A percentile compares a stretch with the other conserved stretches of the same genome.
These are phyloP conservation scores for Azemiops feae DNA, from an alignment of 2,113 vertebrate species.

Conservation along the genomic window DNA sequence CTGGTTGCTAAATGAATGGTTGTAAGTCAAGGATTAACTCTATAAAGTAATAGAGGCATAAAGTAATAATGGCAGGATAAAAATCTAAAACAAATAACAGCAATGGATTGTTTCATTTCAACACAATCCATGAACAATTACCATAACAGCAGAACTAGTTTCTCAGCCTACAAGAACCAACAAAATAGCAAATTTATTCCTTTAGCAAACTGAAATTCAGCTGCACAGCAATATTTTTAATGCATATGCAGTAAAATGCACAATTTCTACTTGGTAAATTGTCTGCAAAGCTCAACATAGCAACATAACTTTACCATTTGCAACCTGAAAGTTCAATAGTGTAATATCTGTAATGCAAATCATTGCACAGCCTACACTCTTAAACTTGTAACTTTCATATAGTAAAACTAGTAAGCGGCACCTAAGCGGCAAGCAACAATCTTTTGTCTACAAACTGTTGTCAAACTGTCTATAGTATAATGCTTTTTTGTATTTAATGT, in stretches of 20 bases:
- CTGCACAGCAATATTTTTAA: neutral
- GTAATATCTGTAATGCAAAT: neutral
- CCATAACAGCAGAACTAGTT: neutral
- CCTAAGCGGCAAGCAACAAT: neutral
- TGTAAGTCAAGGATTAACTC: no score
- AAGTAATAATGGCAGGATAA: neutral
- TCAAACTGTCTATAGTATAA: neutral
- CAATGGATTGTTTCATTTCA: neutral
- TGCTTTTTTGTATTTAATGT: neutral
- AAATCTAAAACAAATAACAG: neutral
- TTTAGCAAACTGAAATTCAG: neutral
- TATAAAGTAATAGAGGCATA: neutral
- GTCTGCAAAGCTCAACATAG: neutral
- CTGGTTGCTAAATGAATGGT: no score
- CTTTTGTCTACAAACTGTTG: neutral
- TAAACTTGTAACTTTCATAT: neutral
- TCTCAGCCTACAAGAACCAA: neutral
- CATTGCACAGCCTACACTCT: neutral
- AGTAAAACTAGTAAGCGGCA: neutral
- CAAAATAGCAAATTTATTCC: neutral
- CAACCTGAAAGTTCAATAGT: neutral
- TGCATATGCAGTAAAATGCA: neutral
- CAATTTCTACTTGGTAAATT: neutral
- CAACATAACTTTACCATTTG: neutral
- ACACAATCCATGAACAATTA: neutral